Conservation (phyloP, 2,888 invertebrate genomes). For the Diarsia dahlii region DNA sequence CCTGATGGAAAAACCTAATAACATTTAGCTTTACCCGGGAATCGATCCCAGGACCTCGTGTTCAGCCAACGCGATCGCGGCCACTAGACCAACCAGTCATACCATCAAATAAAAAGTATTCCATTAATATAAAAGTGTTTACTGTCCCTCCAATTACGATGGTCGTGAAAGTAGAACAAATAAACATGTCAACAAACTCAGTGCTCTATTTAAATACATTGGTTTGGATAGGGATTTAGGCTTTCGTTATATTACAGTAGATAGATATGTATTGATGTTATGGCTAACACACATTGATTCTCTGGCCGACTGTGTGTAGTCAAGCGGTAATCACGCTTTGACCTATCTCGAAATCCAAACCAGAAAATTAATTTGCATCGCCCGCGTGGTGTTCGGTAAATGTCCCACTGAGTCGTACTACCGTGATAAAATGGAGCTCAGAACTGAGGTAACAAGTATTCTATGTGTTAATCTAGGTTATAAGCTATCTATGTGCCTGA, state of each 20-base stretch:
- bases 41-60: too few relatives aligned
- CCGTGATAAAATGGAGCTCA: background rate
- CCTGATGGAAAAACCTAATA: too few relatives aligned
- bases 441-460: too few relatives aligned
- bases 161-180: constrained; percentile 22
- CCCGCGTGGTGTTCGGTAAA: background rate
- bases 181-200: constrained; percentile 1
- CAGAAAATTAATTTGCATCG: background rate
- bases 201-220: constrained; percentile 28
- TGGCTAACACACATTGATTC: background rate
- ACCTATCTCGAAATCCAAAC: background rate
- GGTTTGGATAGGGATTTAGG: constrained; percentile 14
- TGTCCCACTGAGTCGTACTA: background rate
- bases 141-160: background rate
- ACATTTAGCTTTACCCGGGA: too few relatives aligned
- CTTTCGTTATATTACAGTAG: constrained; percentile 4
- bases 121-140: background rate
- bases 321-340: background rate
- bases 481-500: too few relatives aligned
- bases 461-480: too few relatives aligned
- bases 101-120: background rate
- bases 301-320: background rate
- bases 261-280: background rate
- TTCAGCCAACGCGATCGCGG: too few relatives aligned
- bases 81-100: too few relatives aligned